Evolutionary conservation across 2,888 invertebrate species (phyloP), one percentile per base, ranked within the genome.

Genomic region (Ophion slaviceki): DNA sequence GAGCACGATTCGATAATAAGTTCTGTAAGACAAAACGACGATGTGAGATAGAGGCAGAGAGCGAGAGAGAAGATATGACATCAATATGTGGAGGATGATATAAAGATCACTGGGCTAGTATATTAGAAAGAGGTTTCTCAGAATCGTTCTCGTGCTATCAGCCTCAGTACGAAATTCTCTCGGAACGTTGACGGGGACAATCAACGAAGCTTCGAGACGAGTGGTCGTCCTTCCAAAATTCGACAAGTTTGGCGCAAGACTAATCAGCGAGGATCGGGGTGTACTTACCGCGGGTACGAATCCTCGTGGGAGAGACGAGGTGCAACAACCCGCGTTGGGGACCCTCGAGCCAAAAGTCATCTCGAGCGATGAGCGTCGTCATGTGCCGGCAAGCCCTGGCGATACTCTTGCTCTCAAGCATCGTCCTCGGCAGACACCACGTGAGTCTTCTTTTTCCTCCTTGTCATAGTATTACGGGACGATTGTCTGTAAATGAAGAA

Each of bases 301-400:
- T 87, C 89, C 87, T 84, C 88, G 80, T 84, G 88, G 89, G 53
- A 53, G 53, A 2, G 14, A 53, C 40, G 53, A 53, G 53, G 53
- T 53, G 53, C 14, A 17, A 53, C 53, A 17, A 53, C 14, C 17
- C 53, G 14, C 5, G 53, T 53, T 53, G 53, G 17, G 17, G 17
- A 17, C 17, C 53, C 5, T 53, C 53, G 53, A 53, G 4, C 2
- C 5, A 53, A 53, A 53, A 14, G 14, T 5, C 4, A 53, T 14
- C 53, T 53, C 5, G 17, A 53, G 17, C 53, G 53, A 53, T 53
- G 53, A 53, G 87, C 85, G 84, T 87, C 86, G 84, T 90, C 89
- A 92, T 92, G 91, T 84, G 74, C 32, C 78, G 88, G 87, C 86
- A 84, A 76, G 84, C 86, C 82, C 85, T 91, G 67, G 28, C 88